Evolutionary conservation across 2,797 vertebrate species (phyloP), one percentile per base, ranked within the genome.

Genomic region (Petrocephalus schoutedeni): DNA sequence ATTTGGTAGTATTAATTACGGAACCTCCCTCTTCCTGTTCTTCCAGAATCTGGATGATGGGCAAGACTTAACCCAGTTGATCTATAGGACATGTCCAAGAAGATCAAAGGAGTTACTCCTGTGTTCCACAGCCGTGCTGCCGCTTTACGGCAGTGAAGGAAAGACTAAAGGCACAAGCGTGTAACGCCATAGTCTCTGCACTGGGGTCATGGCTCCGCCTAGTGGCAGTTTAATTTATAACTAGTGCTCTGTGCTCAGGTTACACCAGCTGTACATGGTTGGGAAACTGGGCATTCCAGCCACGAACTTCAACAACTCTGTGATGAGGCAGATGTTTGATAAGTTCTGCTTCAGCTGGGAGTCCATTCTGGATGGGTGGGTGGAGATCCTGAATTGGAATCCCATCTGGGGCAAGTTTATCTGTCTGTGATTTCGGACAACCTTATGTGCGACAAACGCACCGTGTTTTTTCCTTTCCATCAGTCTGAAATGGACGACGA

Each of bases 41-140:
- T n/a, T 54, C 45, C 93, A 99, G 98, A 99, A 99, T 91, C 92
- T 99, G 92, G 98, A 99, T 87, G 98, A 99, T 0, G 98, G 98
- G 16, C 97, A 98, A 1, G 98, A 99, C 90, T 95, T 99, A 89
- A 99, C 98, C 89, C 98, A 99, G 91, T 99, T 98, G 98, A 99
- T 99, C 93, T 99, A 99, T 91, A 98, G 98, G 94, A 99, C 98
- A 99, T 99, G 98, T 99, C 99, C 92, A 99, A 99, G 94, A 99
- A 98, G 94, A 98, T 99, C 94, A 99, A 99, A 93, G 98, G 98
- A 86, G 99, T 99, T 0, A 98, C 99, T 12, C 99, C 98, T 0
- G 98, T 98, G 3, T 98, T 99, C 1, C 98, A 99, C 93, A 97
- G 98, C 98, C 99, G 91, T 91, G 86, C 19, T 10, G 71, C 23